Percentiles rank a stretch among this genome's conserved stretches.
These are phyloP conservation scores for Nerophis lumbriciformis DNA, from an alignment of 2,113 vertebrate genomes.

Conservation along the genomic window DNA sequence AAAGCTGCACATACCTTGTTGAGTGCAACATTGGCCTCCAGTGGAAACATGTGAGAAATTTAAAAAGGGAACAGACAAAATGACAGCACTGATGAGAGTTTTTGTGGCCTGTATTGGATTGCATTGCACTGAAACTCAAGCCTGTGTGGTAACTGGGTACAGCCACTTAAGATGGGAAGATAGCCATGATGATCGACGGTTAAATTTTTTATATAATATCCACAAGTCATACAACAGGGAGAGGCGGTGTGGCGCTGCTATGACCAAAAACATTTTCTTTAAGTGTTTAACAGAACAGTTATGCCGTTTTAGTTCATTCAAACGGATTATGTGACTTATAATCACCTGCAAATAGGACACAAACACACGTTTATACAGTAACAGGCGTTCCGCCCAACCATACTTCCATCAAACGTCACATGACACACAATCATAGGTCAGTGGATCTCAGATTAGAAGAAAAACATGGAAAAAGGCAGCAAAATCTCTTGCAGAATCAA, in stretches of 20 bases:
- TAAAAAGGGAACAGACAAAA: conserved; percentile 64
- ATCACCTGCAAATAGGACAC: conserved; percentile 16
- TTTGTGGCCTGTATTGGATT: conserved; percentile 71
- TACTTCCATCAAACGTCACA: conserved; percentile 58
- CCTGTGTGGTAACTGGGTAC: conserved; percentile 69
- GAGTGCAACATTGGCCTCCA: conserved; percentile 41
- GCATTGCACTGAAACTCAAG: conserved; percentile 71
- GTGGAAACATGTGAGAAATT: conserved; percentile 56
- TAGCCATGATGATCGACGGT: conserved; percentile 65
- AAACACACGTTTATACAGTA: conserved; percentile 31
- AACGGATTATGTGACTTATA: conserved; percentile 28
- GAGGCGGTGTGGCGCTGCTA: conserved; percentile 4
- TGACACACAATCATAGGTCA: conserved; percentile 58
- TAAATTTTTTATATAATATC: conserved; percentile 65
- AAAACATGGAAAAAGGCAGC: conserved; percentile 45
- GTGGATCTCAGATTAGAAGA: conserved; percentile 56
- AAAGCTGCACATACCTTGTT: conserved; percentile 40
- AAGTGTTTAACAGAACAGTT: conserved; percentile 4
- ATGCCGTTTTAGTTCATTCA: conserved; percentile 19
- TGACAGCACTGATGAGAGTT: conserved; percentile 65
- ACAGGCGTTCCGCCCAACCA: conserved; percentile 30
- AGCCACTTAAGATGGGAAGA: conserved; percentile 76
- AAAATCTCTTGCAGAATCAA: conserved; percentile 49
- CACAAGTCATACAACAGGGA: conserved; percentile 25
- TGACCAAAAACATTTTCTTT: conserved; percentile 1